Conservation (phyloP, 2,888 invertebrate species). For the Agrypnus murinus region DNA sequence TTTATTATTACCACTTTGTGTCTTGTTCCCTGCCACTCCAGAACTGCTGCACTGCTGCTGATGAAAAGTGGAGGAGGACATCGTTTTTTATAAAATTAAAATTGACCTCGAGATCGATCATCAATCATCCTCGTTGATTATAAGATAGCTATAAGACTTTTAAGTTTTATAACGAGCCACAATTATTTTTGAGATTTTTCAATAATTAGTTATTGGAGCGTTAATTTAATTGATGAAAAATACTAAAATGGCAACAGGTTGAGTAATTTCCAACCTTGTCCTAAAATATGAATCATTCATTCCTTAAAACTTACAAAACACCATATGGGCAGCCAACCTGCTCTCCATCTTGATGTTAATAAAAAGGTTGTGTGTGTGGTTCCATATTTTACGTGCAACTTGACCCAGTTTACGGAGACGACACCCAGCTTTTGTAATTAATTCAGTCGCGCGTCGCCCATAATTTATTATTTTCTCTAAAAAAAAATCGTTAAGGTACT, state of each 20-base stretch:
- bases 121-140: too few relatives aligned
- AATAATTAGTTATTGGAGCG: too few relatives aligned
- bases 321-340: constrained; percentile 30
- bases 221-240: too few relatives aligned
- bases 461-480: background rate
- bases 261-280: constrained; percentile 4
- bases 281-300: constrained; percentile 7
- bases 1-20: too few relatives aligned
- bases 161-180: too few relatives aligned
- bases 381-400: constrained; percentile 15
- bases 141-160: too few relatives aligned
- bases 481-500: background rate
- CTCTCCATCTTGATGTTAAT: background rate
- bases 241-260: background rate
- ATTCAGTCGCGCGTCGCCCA: background rate
- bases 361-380: constrained; percentile 1
- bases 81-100: too few relatives aligned
- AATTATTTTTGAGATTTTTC: too few relatives aligned
- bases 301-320: background rate
- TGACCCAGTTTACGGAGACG: constrained; percentile 15
- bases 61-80: too few relatives aligned
- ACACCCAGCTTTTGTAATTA: constrained; percentile 8
- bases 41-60: too few relatives aligned
- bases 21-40: too few relatives aligned
- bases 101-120: too few relatives aligned